Base-by-base conservation (phyloP, 2,113 vertebrate genomes). In the Spea multiplicata region DNA sequence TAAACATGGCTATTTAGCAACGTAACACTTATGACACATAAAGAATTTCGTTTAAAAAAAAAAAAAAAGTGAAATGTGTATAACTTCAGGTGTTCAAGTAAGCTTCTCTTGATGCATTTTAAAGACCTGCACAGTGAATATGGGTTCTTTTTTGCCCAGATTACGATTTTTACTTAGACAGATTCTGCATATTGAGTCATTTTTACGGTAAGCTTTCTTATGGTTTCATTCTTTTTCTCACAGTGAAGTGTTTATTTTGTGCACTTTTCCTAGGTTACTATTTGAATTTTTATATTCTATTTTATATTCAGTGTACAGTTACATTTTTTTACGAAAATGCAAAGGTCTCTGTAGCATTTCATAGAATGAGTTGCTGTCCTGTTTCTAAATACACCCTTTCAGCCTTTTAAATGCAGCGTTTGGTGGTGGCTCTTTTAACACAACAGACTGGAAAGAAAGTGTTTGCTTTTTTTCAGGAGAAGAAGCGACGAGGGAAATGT, bases 381-480 rank as follows among this genome's bases (percentile, higher is more conserved):
- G 16, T 50, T 70, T 16, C 17, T 14, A 46, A 50, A 13, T n/a
- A 14, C 53, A 70, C 46, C 9, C 47, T 52, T 78, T 10, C 30
- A 8, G 73, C 50, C 53, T 14, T 75, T 61, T 10, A 16, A 66
- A 81, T 10, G 52, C 5, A 4, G 4, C 65, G 0, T 70, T 80
- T 64, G 45, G 76, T 48, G 6, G 81, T 45, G 73, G 8, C 61
- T 74, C 8, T 81, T 68, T 45, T 64, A 72, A 72, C 17, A 9
- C 55, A 2, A 6, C 10, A 71, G 49, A 57, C 1, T 64, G 48
- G 8, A 77, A 66, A 52, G 52, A 17, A 44, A 5, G 65, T 6
- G 0, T 7, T 2, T 14, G 76, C 13, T 84, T 59, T 84, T 80
- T 87, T 88, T 30, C 85, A 99, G 96, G 93, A 94, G 96, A 83